These are phyloP conservation scores for Monopis laevigella DNA, from an alignment of 2,888 invertebrate genomes.

Conservation along the genomic window DNA sequence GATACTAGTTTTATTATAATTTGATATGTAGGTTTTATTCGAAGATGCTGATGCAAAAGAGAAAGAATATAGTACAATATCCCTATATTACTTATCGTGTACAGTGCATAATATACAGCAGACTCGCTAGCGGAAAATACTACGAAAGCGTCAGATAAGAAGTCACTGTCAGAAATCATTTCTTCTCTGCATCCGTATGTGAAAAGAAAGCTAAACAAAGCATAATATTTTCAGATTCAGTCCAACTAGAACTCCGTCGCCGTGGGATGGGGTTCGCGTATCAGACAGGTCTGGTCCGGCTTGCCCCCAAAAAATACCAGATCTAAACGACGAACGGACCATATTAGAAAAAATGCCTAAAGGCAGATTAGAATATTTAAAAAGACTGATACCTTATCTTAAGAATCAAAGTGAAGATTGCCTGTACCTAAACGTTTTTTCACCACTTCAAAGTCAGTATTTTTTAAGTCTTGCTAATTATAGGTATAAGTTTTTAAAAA, in stretches of 20 bases:
- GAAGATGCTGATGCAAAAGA: too few species aligned
- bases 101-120: too few species aligned
- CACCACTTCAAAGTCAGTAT: constrained; percentile 91
- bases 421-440: constrained; percentile 96
- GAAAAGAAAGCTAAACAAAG: too few species aligned
- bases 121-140: too few species aligned
- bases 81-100: too few species aligned
- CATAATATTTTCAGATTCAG: too few species aligned
- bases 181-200: too few species aligned
- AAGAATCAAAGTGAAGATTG: constrained; percentile 98
- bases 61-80: too few species aligned
- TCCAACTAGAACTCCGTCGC: constrained; percentile 91
- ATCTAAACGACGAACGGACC: constrained; percentile 83
- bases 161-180: too few species aligned
- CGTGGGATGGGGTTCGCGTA: constrained; percentile 88
- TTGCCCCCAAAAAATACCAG: constrained; percentile 90
- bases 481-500: neutral
- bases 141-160: too few species aligned
- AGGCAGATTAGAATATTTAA: constrained; percentile 89
- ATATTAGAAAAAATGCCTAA: constrained; percentile 88
- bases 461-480: neutral
- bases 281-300: constrained; percentile 86
- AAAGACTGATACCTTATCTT: constrained; percentile 88
- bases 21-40: too few species aligned
- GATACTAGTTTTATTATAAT: too few species aligned